Conservation (phyloP, 1,140 invertebrate species). For the Belonocnema kinseyi region DNA sequence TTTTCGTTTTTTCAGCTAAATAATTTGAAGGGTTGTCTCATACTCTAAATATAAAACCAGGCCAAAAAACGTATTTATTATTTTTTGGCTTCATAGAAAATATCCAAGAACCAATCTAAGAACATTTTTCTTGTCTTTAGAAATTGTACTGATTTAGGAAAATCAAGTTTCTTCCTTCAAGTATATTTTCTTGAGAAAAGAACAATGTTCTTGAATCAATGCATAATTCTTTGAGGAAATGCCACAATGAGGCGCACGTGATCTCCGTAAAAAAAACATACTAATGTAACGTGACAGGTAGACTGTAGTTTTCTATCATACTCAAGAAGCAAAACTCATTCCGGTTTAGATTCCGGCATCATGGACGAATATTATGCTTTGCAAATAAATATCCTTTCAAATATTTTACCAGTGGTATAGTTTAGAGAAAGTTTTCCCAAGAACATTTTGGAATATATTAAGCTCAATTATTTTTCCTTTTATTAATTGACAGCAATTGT, state of each 20-base stretch:
- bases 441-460: background rate
- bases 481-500: too few species aligned
- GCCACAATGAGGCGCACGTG: background rate
- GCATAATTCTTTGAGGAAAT: background rate
- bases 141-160: too few species aligned
- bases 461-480: background rate
- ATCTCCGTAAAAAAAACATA: background rate
- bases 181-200: too few species aligned
- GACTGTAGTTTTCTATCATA: background rate
- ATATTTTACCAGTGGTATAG: background rate
- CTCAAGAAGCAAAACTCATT: background rate
- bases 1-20: too few species aligned
- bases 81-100: too few species aligned
- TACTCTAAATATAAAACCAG: too few species aligned
- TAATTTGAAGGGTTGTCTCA: too few species aligned
- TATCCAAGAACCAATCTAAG: too few species aligned
- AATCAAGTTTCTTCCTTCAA: too few species aligned
- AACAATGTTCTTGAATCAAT: background rate
- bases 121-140: too few species aligned
- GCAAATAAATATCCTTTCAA: constrained; percentile 2
- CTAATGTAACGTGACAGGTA: background rate
- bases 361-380: background rate
- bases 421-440: background rate
- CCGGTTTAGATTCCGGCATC: background rate
- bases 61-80: too few species aligned